Evolutionary conservation across 2,888 invertebrate species (phyloP), one percentile per base, ranked within the genome.

Genomic region (Clusia tigrina): DNA sequence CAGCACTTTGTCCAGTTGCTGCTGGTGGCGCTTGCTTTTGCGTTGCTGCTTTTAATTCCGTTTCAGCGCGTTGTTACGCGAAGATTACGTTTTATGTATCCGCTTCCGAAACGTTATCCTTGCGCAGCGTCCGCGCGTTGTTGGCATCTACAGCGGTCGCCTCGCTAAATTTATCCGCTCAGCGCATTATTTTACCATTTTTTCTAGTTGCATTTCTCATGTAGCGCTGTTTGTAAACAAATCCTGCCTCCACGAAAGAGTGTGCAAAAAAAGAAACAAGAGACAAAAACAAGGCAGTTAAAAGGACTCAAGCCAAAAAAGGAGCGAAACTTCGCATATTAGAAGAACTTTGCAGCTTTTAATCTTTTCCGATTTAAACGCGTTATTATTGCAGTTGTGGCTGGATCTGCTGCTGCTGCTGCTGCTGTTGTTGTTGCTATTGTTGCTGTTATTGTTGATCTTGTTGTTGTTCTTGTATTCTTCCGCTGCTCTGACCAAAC

Each of bases 51-150:
- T 63, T 42, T 42, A 42, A 42, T n/a, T 42, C 42, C 42, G 42
- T 42, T 42, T 42, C 42, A 15, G 9, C 42, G 42, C n/a, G 42
- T 42, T 42, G 42, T 42, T 42, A 42, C 42, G 63, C n/a, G 64
- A 67, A 67, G 67, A 67, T 67, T 67, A 67, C 63, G 67, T 60
- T 67, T 65, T 67, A 67, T 67, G 67, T 67, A 63, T 67, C 67
- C 67, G 65, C 65, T 64, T 67, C 62, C 67, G 60, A 62, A 64
- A 62, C 60, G 60, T 60, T 63, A 60, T 65, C 67, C 63, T 61
- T 63, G 59, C 60, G 60, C 63, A 59, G 56, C n/a, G n/a, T n/a
- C n/a, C n/a, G 2, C 42, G n/a, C 42, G 3, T 10, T n/a, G 12
- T 9, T 32, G 32, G 32, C 32, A 32, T 32, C 32, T 32, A 32